Conservation (phyloP, 1,140 invertebrate species). For the Conopomorpha cramerella region DNA sequence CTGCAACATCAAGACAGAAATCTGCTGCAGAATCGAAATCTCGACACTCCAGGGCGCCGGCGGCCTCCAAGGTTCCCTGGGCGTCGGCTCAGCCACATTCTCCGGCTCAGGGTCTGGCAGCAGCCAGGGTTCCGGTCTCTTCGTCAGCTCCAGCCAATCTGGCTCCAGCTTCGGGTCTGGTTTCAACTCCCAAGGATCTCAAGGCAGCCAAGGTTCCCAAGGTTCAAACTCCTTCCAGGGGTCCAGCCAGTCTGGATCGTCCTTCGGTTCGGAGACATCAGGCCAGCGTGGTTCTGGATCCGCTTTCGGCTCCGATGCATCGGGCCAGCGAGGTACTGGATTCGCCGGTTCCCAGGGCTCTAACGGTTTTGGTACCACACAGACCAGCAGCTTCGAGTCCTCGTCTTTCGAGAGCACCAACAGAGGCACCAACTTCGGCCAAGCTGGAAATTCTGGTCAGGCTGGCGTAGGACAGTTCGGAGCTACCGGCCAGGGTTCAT, state of each 20-base stretch:
- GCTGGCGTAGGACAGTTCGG: not conserved
- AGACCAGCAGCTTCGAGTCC: not conserved
- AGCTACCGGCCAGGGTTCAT: not conserved
- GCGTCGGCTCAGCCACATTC: conserved; percentile 19
- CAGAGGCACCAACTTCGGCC: not conserved
- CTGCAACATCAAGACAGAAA: conserved; percentile 48
- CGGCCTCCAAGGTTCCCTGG: conserved; percentile 18
- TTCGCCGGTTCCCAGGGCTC: not conserved
- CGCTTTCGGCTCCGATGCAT: conserved; percentile 1
- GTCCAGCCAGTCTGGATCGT: conserved; percentile 5
- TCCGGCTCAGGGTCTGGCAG: conserved; percentile 5
- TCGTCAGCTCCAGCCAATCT: conserved; percentile 7
- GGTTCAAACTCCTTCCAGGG: conserved; percentile 2
- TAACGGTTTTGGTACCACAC: not conserved
- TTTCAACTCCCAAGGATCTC: conserved; percentile 4
- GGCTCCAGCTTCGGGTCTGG: no score
- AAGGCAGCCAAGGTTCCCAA: conserved; percentile 3
- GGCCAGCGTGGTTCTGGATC: not conserved
- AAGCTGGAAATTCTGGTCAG: not conserved
- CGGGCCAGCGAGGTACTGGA: conserved; percentile 2
- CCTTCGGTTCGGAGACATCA: no score
- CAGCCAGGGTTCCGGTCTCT: conserved; percentile 14
- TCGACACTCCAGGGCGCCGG: conserved; percentile 11
- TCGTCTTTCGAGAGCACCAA: not conserved
- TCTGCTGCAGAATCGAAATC: conserved; percentile 51